Base-by-base conservation (phyloP, 2,888 invertebrate genomes). In the Lepeophtheirus nordmannii region DNA sequence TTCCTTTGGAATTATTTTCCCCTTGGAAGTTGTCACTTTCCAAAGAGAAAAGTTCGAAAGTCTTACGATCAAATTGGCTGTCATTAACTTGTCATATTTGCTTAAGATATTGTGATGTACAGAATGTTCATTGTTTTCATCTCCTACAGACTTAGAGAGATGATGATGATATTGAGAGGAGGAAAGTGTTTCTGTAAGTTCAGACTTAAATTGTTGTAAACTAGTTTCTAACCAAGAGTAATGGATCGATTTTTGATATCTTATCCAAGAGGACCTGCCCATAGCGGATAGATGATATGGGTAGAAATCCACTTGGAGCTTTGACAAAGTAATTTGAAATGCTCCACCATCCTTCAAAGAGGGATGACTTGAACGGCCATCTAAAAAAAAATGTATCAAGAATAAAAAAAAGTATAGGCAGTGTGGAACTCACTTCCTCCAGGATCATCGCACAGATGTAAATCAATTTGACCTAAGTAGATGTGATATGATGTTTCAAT, bases 401-500 rank as follows among this genome's bases (percentile, higher is more conserved):
- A n/a, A 53, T 53, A 67, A 63, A 64, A 59, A 67, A 59, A 38
- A 53, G 46, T 30, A n/a, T 22, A 56, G 17, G 20, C 46, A 65
- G 62, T 22, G 38, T 63, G 57, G 41, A 7, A 60, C 58, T 65
- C 59, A 65, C 58, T 65, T 60, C 88, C 80, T 71, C 89, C 90
- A 68, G 87, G 85, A 76, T 98, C 98, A 75, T 98, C 97, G 74
- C 93, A 94, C 41, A 98, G 81, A 77, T 97, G 97, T 68, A 98
- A 79, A 78, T 97, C 94, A 72, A 98, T 89, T 72, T 90, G 82
- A 69, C 91, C 89, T 67, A 89, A 89, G 63, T 71, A 72, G 74
- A 98, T 84, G 76, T 98, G 98, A 79, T 96, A 94, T 0, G 96
- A 97, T 0, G 98, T 97, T 78, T 97, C 96, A 0, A 87, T 80